phyloP scores from a whole-genome alignment of 1,140 invertebrate species.

The Trinorchestia longiramus region DNA sequence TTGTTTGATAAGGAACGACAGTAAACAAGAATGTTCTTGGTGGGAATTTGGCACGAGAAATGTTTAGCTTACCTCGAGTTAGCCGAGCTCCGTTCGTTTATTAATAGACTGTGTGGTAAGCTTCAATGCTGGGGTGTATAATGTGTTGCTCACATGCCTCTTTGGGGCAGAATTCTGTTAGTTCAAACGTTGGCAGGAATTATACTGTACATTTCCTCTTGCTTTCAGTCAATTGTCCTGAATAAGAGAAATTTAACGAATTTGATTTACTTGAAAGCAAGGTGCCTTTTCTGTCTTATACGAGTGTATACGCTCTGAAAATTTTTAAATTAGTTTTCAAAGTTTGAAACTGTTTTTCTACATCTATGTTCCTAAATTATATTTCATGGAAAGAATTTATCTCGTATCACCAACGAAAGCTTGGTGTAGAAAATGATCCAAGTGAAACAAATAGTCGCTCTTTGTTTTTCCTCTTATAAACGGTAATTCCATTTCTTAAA shows the following conservation, averaged over 20 bases:
- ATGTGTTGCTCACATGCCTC: background rate
- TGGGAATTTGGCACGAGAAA: slow-evolving; percentile 11
- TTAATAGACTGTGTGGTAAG: slow-evolving; percentile 18
- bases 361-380: background rate
- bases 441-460: background rate
- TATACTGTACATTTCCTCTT: background rate
- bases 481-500: too few relatives aligned
- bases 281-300: background rate
- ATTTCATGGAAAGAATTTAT: background rate
- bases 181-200: background rate
- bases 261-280: background rate
- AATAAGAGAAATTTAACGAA: background rate
- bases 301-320: background rate
- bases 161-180: background rate
- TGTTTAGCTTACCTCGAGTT: background rate
- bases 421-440: background rate
- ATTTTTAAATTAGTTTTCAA: background rate
- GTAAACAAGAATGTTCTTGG: background rate
- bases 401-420: background rate
- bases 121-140: background rate
- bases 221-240: background rate
- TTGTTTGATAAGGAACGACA: background rate
- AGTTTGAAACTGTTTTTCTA: background rate
- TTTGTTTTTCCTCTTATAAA: background rate
- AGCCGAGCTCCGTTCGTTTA: slow-evolving; percentile 13